Base-by-base conservation (phyloP, 2,113 vertebrate species). In the Istiophorus platypterus region DNA sequence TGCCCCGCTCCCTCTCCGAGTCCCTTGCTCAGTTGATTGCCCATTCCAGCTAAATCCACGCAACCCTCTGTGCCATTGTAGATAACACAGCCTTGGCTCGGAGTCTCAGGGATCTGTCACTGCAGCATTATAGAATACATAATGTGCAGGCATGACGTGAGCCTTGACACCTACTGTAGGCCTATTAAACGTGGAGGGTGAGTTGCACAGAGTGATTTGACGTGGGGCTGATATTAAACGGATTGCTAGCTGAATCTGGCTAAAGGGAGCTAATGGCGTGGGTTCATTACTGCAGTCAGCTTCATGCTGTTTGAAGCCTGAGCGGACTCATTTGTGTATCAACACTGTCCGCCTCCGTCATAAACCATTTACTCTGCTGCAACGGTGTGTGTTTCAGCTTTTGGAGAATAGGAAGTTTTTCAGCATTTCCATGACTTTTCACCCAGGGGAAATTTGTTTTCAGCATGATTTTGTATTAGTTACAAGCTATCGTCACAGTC, bases 1-100 rank as follows among this genome's bases (percentile, higher is more conserved):
- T 39, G 17, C 42, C 66, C 59, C 68, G 4, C 54, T 68, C 72
- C 58, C 54, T 11, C 65, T 62, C 41, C 4, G 9, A 68, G 51
- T 78, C 49, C 59, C 76, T 37, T 72, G 57, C 79, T 67, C n/a
- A 39, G 70, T 89, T 85, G 86, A 82, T 79, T 90, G 75, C 82
- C 85, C 72, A 82, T 87, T 76, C 51, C 24, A 12, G 72, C 81
- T 88, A 70, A 91, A 88, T 91, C 83, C 90, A 82, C 67, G 37
- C 78, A 65, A 42, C 59, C 51, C 80, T 82, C 88, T 89, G 89
- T 51, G 72, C 73, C 65, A 63, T 85, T 76, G 86, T 72, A 87
- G 88, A 92, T 92, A 92, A 88, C 81, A 14, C 70, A 64, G 88
- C 62, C 80, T 89, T 80, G 72, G 83, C 82, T 78, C 1, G 0